Conservation (phyloP, 1,140 invertebrate species). For the Scaptomyza graminum region DNA sequence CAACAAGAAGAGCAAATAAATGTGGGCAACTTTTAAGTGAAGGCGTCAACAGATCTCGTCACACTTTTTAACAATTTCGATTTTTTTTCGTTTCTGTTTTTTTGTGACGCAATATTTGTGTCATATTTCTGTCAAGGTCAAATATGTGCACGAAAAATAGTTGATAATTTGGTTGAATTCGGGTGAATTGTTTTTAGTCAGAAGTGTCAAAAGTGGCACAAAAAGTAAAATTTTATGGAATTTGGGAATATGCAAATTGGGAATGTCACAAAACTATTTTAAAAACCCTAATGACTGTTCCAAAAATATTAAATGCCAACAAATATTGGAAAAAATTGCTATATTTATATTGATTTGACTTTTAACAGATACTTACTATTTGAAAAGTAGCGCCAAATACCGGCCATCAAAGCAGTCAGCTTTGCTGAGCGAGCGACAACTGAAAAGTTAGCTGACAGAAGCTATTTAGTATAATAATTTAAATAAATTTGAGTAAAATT, state of each 20-base stretch:
- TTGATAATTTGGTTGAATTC: constrained; percentile 4
- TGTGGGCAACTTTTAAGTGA: constrained; percentile 10
- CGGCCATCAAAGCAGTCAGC: not conserved
- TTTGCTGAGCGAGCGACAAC: not conserved
- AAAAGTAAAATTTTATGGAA: not conserved
- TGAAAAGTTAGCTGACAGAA: not conserved
- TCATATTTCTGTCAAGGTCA: constrained; percentile 71
- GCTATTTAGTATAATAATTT: not conserved
- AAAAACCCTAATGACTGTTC: not conserved
- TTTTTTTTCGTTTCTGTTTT: not conserved
- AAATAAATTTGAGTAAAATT: not conserved
- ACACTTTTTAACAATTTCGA: constrained; percentile 53
- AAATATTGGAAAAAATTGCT: too few relatives aligned
- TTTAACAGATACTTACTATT: too few relatives aligned
- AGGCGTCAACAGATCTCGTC: constrained; percentile 64
- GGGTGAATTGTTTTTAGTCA: not conserved
- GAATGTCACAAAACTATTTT: not conserved
- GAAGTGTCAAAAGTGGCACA: not conserved
- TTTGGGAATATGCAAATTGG: constrained; percentile 8
- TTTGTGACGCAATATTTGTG: constrained; percentile 57
- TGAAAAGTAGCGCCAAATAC: too few relatives aligned
- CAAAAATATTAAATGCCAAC: not conserved
- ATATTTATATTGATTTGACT: not conserved
- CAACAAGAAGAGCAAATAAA: constrained; percentile 30
- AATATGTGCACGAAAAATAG: constrained; percentile 3